These are phyloP conservation scores for Andrena bucephala DNA, from an alignment of 2,888 invertebrate species.

Conservation along the genomic window DNA sequence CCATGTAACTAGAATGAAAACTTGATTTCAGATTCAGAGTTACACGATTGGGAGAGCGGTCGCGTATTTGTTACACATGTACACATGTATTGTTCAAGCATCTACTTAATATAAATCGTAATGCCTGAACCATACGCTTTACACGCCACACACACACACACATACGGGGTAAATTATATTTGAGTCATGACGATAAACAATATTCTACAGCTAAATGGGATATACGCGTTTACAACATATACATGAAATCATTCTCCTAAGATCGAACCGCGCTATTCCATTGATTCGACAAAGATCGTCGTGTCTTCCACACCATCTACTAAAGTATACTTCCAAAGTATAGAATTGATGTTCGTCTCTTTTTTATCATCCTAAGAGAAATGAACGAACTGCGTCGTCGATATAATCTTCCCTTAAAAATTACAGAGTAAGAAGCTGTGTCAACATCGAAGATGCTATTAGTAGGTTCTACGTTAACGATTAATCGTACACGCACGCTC, in stretches of 20 bases:
- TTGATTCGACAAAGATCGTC: constrained; percentile 21
- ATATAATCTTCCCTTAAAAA: neutral
- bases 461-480: constrained; percentile 14
- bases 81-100: neutral
- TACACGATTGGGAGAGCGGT: neutral
- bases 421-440: constrained; percentile 11
- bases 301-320: constrained; percentile 11
- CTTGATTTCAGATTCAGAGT: neutral
- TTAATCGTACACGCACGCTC: constrained; percentile 31
- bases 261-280: constrained; percentile 39
- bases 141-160: neutral
- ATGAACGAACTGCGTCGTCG: neutral
- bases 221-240: constrained; percentile 32
- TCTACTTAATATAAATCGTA: neutral
- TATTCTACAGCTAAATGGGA: constrained; percentile 39
- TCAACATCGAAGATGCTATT: constrained; percentile 3
- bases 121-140: constrained; percentile 3
- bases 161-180: constrained; percentile 32
- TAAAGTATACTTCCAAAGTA: constrained; percentile 1
- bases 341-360: constrained; percentile 10
- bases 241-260: constrained; percentile 58
- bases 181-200: constrained; percentile 24
- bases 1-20: neutral
- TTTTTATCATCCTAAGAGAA: neutral
- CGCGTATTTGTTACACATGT: neutral